Base-by-base conservation (phyloP, 2,888 invertebrate species). In the Drosophila cognata region DNA sequence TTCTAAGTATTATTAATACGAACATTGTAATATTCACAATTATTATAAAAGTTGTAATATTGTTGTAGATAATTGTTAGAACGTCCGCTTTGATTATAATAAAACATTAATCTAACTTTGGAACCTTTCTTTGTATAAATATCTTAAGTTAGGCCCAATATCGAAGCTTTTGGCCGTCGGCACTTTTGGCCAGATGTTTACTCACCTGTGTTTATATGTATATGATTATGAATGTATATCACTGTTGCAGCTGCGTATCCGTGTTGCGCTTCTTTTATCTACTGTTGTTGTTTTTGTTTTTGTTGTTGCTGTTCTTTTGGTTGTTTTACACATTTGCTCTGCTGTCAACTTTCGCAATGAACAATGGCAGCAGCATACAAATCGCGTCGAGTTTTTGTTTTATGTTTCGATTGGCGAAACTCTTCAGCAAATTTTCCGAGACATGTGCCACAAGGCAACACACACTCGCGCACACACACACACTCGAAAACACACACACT, bases 151-250 rank as follows among this genome's bases (percentile, higher is more conserved):
- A 11, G 29, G 18, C 13, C 11, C 0, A 33, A 38, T 35, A 7
- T n/a, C 11, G 0, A 29, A 8, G 25, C 16, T 36, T n/a, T 56
- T 61, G 48, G 31, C 83, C 83, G 90, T 48, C 83, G 83, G 83
- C 79, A 74, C 36, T 21, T 38, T 36, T n/a, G 11, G 0, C 43
- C 10, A 8, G 10, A 5, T 33, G 28, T 29, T 18, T 50, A 41
- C 84, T 84, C 67, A 84, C 84, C 84, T 83, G 82, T 84, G 31
- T 57, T 57, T 57, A 41, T 57, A 57, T 41, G 28, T 57, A 58
- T 71, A 63, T 59, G 53, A 31, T 48, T 64, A 38, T 67, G 28
- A 13, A 18, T 81, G 56, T 56, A 56, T 77, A 64, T 72, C 28
- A 38, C 48, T 66, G 36, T 57, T 65, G 69, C 64, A 62, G 57